These are phyloP conservation scores for Hirudo medicinalis DNA, from an alignment of 1,140 invertebrate genomes.

Conservation along the genomic window DNA sequence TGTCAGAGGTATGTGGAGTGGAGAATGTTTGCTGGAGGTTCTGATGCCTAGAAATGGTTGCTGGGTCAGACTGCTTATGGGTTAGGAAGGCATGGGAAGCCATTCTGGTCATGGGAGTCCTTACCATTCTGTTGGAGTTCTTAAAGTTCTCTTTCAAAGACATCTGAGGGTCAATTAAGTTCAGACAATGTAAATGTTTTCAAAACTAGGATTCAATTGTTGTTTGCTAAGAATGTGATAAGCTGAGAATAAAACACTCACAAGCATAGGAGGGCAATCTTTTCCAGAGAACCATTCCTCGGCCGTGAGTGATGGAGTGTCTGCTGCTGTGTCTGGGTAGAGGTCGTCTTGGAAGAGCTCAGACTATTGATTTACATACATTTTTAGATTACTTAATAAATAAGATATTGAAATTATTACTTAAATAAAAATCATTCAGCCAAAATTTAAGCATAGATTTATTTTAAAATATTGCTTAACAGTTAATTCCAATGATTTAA, in stretches of 20 bases:
- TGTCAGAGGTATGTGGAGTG: too few relatives aligned
- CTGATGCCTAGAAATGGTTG: too few relatives aligned
- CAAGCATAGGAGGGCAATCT: conserved; percentile 70
- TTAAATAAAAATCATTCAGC: background rate
- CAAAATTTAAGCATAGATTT: background rate
- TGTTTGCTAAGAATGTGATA: background rate
- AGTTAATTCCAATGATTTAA: background rate
- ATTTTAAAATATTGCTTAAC: too few relatives aligned
- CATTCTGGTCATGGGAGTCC: too few relatives aligned
- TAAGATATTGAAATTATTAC: conserved; percentile 2
- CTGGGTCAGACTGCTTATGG: too few relatives aligned
- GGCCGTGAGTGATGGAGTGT: conserved; percentile 70
- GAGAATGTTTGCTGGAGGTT: too few relatives aligned
- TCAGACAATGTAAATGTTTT: too few relatives aligned
- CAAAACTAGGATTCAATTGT: too few relatives aligned
- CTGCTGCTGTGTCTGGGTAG: conserved; percentile 85
- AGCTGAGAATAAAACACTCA: conserved; percentile 26
- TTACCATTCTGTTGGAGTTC: too few relatives aligned
- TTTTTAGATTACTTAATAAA: background rate
- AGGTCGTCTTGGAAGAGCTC: conserved; percentile 97
- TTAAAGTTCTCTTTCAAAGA: too few relatives aligned
- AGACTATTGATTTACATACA: conserved; percentile 46
- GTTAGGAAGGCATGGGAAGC: too few relatives aligned
- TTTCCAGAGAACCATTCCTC: conserved; percentile 78
- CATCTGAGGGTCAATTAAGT: too few relatives aligned